Conservation (phyloP, 2,797 vertebrate genomes). For the Onychomys leucogaster region DNA sequence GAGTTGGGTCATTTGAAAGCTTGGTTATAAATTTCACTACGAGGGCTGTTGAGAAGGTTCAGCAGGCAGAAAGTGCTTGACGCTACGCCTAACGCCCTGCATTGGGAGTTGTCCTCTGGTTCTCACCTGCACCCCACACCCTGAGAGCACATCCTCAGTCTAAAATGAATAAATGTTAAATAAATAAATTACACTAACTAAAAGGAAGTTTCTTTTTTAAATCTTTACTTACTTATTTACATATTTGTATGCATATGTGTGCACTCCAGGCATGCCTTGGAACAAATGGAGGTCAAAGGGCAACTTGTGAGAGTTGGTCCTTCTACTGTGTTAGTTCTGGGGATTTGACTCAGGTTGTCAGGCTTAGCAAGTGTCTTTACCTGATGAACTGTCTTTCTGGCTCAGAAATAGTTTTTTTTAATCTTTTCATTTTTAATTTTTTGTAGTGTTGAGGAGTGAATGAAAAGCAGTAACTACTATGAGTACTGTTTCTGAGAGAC, state of each 20-base stretch:
- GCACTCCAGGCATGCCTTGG: neutral
- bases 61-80: neutral
- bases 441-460: neutral
- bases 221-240: neutral
- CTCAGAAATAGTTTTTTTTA: neutral
- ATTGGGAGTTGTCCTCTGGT: neutral
- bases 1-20: constrained; percentile 45
- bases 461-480: constrained; percentile 20
- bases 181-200: neutral
- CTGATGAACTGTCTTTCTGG: neutral
- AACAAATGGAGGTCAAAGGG: neutral
- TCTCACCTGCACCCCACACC: neutral
- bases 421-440: neutral
- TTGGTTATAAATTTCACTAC: constrained; percentile 57
- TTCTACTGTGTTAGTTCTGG: neutral
- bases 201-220: neutral
- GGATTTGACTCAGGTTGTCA: neutral
- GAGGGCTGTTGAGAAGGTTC: neutral
- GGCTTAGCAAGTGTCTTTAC: neutral
- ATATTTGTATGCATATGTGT: neutral
- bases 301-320: neutral
- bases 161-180: neutral
- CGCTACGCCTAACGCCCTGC: neutral
- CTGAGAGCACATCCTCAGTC: neutral
- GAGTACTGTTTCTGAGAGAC: neutral